phyloP scores from a whole-genome alignment of 2,113 vertebrate species.

The Nipponia nippon region DNA sequence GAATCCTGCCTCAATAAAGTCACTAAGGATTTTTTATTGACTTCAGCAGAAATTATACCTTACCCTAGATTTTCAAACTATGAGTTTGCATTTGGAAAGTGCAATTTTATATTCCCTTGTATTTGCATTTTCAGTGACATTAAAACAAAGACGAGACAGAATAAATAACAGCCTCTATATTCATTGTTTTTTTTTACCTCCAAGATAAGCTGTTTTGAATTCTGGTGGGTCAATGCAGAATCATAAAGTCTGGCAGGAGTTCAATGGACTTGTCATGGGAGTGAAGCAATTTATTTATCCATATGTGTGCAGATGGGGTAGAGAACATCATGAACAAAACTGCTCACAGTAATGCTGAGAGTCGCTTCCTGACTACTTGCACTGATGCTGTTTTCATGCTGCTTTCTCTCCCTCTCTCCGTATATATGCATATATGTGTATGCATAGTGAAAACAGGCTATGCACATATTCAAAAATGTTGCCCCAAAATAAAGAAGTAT shows the following conservation, averaged over 20 bases:
- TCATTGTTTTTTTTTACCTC: neutral
- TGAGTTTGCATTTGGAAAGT: neutral
- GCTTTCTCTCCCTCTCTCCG: neutral
- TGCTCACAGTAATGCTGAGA: neutral
- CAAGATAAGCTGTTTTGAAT: slow-evolving; percentile 5
- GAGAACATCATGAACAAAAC: slow-evolving; percentile 18
- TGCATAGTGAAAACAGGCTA: neutral
- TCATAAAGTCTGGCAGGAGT: neutral
- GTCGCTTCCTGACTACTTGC: neutral
- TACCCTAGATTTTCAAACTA: neutral
- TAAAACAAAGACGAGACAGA: neutral
- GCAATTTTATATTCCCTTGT: neutral
- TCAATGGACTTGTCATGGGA: neutral
- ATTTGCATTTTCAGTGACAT: neutral
- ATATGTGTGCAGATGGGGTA: neutral
- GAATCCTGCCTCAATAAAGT: neutral
- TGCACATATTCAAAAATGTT: neutral
- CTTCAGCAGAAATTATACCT: neutral
- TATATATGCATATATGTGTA: neutral
- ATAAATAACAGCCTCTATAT: neutral
- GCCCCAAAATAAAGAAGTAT: neutral
- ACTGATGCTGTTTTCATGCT: neutral
- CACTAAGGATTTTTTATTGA: neutral
- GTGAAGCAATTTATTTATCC: slow-evolving; percentile 18
- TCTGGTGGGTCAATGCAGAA: slow-evolving; percentile 28